Evolutionary conservation across 2,888 invertebrate species (phyloP).

Genomic region (Eutolmus rufibarbis): DNA sequence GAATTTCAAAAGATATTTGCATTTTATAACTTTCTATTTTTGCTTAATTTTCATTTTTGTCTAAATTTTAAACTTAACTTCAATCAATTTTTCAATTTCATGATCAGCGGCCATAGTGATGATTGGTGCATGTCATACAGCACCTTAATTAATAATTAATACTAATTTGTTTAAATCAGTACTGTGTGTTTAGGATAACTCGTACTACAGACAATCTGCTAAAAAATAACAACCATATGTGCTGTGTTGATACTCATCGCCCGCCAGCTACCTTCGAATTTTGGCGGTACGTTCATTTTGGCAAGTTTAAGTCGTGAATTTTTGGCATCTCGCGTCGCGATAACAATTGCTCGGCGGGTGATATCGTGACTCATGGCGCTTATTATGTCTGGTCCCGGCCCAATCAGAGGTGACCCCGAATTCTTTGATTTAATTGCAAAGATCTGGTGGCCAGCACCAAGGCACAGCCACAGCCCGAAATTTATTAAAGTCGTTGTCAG

Average conservation of each 20-base stretch:
- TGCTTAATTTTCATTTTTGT: too few relatives aligned
- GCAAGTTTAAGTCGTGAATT: neutral
- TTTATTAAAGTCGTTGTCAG: neutral
- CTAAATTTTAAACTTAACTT: too few relatives aligned
- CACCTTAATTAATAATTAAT: too few relatives aligned
- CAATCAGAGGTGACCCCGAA: neutral
- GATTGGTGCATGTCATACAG: too few relatives aligned
- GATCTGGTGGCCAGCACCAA: neutral
- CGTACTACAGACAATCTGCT: neutral
- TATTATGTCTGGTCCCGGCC: neutral
- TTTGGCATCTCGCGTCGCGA: conserved; percentile 8
- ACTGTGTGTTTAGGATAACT: too few relatives aligned
- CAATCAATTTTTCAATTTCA: too few relatives aligned
- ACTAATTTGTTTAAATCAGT: too few relatives aligned
- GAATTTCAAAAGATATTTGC: too few relatives aligned
- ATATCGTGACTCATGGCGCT: conserved; percentile 18
- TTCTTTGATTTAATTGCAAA: conserved; percentile 5
- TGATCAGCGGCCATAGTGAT: too few relatives aligned
- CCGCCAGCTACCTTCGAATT: neutral
- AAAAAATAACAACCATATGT: too few relatives aligned
- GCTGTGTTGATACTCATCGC: neutral
- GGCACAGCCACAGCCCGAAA: neutral
- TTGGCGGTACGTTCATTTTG: neutral
- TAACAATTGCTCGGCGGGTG: conserved; percentile 7
- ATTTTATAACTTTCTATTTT: too few relatives aligned